Percentiles rank a stretch among this genome's conserved stretches.
These are phyloP conservation scores for Lithophane socia DNA, from an alignment of 2,888 invertebrate species.

Conservation along the genomic window DNA sequence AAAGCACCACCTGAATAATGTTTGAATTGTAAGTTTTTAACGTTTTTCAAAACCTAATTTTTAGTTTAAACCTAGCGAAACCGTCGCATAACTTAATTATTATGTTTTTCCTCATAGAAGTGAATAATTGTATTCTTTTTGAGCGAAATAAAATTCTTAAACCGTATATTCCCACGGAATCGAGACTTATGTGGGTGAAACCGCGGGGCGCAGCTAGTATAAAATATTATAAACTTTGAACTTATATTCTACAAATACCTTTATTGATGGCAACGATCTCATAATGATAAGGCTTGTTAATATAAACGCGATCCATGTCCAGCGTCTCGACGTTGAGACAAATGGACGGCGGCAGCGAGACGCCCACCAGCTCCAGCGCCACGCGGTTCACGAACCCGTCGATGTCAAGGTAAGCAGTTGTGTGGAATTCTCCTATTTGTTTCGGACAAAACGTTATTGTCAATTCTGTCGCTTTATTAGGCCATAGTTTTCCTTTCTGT, in stretches of 20 bases:
- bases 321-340: conserved; percentile 89
- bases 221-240: neutral
- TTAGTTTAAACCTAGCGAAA: too few relatives aligned
- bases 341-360: conserved; percentile 90
- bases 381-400: conserved; percentile 89
- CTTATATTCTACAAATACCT: conserved; percentile 78
- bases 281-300: conserved; percentile 90
- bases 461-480: conserved; percentile 88
- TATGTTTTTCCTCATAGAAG: too few relatives aligned
- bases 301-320: conserved; percentile 90
- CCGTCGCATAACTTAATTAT: too few relatives aligned
- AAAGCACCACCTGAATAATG: too few relatives aligned
- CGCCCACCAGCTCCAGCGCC: conserved; percentile 88
- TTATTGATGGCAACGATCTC: conserved; percentile 91
- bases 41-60: too few relatives aligned
- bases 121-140: too few relatives aligned
- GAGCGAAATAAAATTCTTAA: too few relatives aligned
- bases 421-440: conserved; percentile 86
- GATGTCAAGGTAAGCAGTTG: conserved; percentile 90
- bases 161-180: too few relatives aligned
- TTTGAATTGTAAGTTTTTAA: too few relatives aligned
- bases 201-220: too few relatives aligned
- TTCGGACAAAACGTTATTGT: conserved; percentile 90
- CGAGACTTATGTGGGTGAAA: too few relatives aligned
- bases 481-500: conserved; percentile 91